Evolutionary conservation across 2,113 vertebrate species (phyloP), one percentile per base, ranked within the genome.

Genomic region (Percina caprodes): DNA sequence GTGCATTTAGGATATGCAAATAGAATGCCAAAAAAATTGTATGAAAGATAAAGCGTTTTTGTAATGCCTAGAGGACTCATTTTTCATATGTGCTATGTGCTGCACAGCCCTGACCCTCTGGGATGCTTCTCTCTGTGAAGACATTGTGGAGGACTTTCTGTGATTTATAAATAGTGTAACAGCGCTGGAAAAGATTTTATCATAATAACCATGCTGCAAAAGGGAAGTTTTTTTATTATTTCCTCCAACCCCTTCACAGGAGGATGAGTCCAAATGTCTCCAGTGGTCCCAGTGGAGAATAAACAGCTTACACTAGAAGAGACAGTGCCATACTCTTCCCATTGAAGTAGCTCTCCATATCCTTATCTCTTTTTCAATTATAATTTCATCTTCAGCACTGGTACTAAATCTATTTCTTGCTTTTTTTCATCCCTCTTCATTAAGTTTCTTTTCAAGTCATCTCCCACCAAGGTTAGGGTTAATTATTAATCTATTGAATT

Each of bases 371-470:
- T 30, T 86, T 84, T 83, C 80, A 75, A 72, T 82, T 79, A 71
- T 26, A 75, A 65, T 82, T 49, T 79, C 59, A 74, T 80, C 70
- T 63, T 63, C 80, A 65, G 24, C 56, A 56, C 83, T 72, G 69
- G 75, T 75, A 52, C 68, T 19, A 16, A 66, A 81, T 75, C 68
- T 82, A 11, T 48, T 26, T 52, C 63, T 46, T 18, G 46, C 61
- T 23, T 26, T 54, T 39, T 63, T 42, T 39, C 18, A 26, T 15
- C 19, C 4, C n/a, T 74, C 55, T 73, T 54, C 42, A 84, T 84
- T 82, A 78, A 82, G 69, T 80, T 86, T 84, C 65, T 71, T 82
- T 83, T 71, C 55, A 84, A 73, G 48, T 73, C 35, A 49, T 89
- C 73, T 12, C 48, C 60, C 26, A 67, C 39, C 33, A 72, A 86